Base-by-base conservation (phyloP, 2,797 vertebrate species). In the Antrozous pallidus region DNA sequence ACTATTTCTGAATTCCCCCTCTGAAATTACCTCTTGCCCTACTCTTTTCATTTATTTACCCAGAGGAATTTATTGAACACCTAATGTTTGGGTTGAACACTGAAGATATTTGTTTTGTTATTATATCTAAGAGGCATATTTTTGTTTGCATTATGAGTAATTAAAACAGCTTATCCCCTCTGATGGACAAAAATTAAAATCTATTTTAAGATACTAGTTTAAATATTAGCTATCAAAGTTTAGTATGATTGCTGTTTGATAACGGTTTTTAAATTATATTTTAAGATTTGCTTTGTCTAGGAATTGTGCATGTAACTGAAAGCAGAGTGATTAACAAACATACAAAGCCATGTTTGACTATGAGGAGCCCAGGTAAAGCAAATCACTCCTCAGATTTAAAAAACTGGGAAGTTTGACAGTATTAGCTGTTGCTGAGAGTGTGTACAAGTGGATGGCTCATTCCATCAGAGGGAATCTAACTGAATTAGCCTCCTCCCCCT, bases 91-190 rank as follows among this genome's bases (percentile, higher is more conserved):
- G 24, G 54, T 51, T 58, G 36, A 22, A 6, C 36, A 78, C 20
- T n/a, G 24, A 45, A 16, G 28, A 17, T 89, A 90, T 63, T 89
- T 95, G 13, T 65, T 80, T 85, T 71, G 45, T 31, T 88, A 28
- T 49, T 33, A 6, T 67, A 79, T 65, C 7, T 69, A 91, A 91
- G 79, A 91, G 77, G 13, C 26, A 28, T 85, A 31, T 79, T 93
- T 93, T 96, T 79, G 45, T 81, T 85, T 88, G 20, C 33, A 85
- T 42, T 69, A 90, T 88, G 61, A 67, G 65, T 28, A 83, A 86
- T 71, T 86, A 67, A 56, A 77, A 81, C 8, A 54, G 17, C 14
- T 80, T 56, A 54, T 85, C 85, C 1, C 28, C 47, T 17, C 58
- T 61, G 12, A 77, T 54, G 5, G n/a, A 40, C 18, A 65, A 54